phyloP scores from a whole-genome alignment of 1,140 invertebrate genomes.

The Drosophila sp. region DNA sequence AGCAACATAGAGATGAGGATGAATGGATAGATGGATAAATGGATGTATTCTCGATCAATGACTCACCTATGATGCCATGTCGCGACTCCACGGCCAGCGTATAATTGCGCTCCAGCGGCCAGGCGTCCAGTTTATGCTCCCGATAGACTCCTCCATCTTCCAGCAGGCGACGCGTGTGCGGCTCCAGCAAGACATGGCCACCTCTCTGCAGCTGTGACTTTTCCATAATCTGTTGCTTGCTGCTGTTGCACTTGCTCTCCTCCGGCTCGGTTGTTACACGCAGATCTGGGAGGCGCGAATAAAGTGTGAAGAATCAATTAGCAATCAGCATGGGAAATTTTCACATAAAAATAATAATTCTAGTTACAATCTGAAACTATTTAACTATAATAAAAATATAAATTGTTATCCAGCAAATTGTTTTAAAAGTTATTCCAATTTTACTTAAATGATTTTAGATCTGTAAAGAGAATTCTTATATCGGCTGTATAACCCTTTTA shows the following conservation, averaged over 20 bases:
- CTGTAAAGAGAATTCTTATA: too few relatives aligned
- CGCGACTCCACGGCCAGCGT: slow-evolving; percentile 76
- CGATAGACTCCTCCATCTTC: slow-evolving; percentile 55
- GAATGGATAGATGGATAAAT: too few relatives aligned
- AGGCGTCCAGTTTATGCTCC: slow-evolving; percentile 66
- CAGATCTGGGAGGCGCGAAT: slow-evolving; percentile 54
- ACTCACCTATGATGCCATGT: slow-evolving; percentile 80
- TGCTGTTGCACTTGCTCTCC: slow-evolving; percentile 34
- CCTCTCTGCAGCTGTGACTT: slow-evolving; percentile 22
- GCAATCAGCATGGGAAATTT: too few relatives aligned
- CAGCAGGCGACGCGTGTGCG: slow-evolving; percentile 40
- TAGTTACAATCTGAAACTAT: too few relatives aligned
- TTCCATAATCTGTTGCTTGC: slow-evolving; percentile 24
- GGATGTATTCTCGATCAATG: background rate
- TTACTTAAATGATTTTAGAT: too few relatives aligned
- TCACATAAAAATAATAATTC: too few relatives aligned
- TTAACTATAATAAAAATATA: too few relatives aligned
- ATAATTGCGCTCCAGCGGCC: slow-evolving; percentile 78
- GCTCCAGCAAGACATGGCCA: slow-evolving; percentile 33
- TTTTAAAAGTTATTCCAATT: too few relatives aligned
- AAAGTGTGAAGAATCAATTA: too few relatives aligned
- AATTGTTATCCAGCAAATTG: too few relatives aligned
- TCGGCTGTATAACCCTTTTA: too few relatives aligned
- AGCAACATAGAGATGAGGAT: too few relatives aligned
- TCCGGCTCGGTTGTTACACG: slow-evolving; percentile 74